A percentile compares a stretch with the other conserved stretches of the same genome.
phyloP scores from a whole-genome alignment of 2,888 invertebrate genomes.

The Lysandra coridon region DNA sequence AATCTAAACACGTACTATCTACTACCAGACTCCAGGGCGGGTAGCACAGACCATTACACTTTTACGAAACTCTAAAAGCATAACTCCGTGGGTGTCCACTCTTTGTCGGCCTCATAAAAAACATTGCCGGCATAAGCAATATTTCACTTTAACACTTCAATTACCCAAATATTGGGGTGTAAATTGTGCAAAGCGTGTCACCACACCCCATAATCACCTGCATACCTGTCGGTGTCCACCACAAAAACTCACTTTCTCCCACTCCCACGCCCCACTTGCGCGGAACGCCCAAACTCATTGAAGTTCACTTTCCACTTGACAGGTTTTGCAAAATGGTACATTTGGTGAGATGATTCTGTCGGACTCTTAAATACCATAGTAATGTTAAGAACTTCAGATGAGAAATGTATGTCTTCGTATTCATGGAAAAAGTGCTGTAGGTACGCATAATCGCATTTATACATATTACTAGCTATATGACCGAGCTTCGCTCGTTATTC shows the following conservation, averaged over 20 bases:
- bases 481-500: no score
- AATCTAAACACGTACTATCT: no score
- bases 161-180: background rate
- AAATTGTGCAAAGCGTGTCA: conserved; percentile 34
- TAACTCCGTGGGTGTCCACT: background rate
- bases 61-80: background rate
- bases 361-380: background rate
- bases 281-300: conserved; percentile 53
- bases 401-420: background rate
- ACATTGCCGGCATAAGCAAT: background rate
- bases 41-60: no score
- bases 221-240: conserved; percentile 35
- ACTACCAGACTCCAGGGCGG: no score
- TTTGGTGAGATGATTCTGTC: background rate
- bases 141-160: background rate
- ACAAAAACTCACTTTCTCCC: conserved; percentile 74
- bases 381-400: background rate
- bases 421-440: no score
- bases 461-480: no score
- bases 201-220: conserved; percentile 61
- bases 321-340: conserved; percentile 49
- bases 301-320: conserved; percentile 68
- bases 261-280: conserved; percentile 72
- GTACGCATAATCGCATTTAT: no score
- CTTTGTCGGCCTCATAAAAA: background rate